phyloP scores from a whole-genome alignment of 1,140 invertebrate genomes.

The Andrena cerasifolii region DNA sequence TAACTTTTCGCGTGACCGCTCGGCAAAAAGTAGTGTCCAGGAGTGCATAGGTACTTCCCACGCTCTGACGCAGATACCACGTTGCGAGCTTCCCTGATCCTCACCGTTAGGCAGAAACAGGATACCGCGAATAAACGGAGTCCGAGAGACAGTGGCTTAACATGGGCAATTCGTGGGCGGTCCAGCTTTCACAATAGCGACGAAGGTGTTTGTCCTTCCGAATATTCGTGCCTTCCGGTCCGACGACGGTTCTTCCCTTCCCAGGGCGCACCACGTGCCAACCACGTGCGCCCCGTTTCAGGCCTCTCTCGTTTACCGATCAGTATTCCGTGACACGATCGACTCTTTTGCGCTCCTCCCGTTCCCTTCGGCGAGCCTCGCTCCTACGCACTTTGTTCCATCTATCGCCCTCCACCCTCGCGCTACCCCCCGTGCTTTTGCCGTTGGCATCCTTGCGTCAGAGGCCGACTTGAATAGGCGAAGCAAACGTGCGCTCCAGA shows the following conservation, averaged over 20 bases:
- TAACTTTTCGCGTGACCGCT: too few relatives aligned
- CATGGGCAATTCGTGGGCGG: conserved; percentile 36
- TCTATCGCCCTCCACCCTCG: neutral
- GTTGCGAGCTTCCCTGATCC: too few relatives aligned
- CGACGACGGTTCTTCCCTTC: neutral
- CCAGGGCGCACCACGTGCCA: conserved; percentile 56
- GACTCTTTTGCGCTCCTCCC: conserved; percentile 19
- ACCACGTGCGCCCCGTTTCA: conserved; percentile 60
- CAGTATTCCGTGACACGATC: conserved; percentile 63
- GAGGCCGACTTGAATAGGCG: conserved; percentile 5
- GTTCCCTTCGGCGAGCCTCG: neutral
- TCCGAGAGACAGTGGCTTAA: neutral
- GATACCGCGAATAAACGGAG: neutral
- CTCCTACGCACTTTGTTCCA: neutral
- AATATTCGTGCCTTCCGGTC: conserved; percentile 49
- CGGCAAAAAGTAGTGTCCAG: too few relatives aligned
- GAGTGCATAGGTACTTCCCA: too few relatives aligned
- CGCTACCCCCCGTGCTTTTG: neutral
- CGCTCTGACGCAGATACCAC: too few relatives aligned
- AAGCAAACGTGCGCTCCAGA: conserved; percentile 35
- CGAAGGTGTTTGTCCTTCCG: conserved; percentile 39
- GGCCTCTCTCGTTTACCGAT: conserved; percentile 29
- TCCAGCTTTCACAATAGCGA: conserved; percentile 41
- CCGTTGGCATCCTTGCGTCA: neutral
- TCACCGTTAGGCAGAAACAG: neutral